Evolutionary conservation across 2,113 vertebrate genomes (phyloP).

Genomic region (Sphaerodactylus townsendi): DNA sequence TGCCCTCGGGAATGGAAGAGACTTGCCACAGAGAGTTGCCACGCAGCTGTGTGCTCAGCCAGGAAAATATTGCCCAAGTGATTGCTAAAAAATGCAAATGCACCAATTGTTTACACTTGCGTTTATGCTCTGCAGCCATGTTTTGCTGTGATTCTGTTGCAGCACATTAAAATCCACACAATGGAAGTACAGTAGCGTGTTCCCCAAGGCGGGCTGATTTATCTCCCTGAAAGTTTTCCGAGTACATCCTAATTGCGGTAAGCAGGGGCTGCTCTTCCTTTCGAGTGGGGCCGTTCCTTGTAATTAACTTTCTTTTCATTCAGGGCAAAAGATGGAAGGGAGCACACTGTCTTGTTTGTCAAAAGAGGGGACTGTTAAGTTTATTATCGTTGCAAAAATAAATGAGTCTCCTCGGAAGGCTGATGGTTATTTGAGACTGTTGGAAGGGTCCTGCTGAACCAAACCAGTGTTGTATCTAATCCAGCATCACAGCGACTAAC

Average conservation of each 20-base stretch:
- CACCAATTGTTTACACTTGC: neutral
- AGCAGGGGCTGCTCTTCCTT: neutral
- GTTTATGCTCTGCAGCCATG: neutral
- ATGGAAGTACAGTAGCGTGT: slow-evolving; percentile 3
- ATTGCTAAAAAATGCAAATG: slow-evolving; percentile 28
- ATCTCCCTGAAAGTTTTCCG: slow-evolving; percentile 9
- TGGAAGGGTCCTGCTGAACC: too few species aligned
- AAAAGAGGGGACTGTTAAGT: neutral
- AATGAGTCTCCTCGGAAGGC: neutral
- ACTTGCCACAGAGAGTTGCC: neutral
- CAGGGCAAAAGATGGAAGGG: neutral
- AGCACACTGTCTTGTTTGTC: neutral
- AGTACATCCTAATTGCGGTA: neutral
- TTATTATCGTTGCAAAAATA: neutral
- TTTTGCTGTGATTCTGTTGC: slow-evolving; percentile 12
- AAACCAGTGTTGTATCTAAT: neutral
- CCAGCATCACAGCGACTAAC: slow-evolving; percentile 13
- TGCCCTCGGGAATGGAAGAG: neutral
- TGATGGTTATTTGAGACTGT: neutral
- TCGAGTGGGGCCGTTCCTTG: neutral
- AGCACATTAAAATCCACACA: slow-evolving; percentile 21
- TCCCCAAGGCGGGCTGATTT: neutral
- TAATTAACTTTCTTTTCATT: neutral
- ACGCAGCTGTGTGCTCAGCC: neutral
- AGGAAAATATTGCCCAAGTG: neutral